Evolutionary conservation across 2,888 invertebrate species (phyloP).

Genomic region (Noctua janthina): DNA sequence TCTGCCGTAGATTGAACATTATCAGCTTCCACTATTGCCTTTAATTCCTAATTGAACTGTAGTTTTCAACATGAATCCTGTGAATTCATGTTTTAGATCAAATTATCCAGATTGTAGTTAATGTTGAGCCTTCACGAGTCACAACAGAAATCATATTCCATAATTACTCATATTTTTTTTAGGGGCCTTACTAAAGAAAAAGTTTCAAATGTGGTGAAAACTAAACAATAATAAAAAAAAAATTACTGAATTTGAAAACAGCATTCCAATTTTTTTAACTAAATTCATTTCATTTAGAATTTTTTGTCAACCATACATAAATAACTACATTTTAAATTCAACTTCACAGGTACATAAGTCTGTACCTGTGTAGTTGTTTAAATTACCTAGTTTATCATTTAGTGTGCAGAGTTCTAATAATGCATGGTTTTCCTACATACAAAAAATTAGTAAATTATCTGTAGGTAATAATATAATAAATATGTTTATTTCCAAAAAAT

Average conservation of each 20-base stretch:
- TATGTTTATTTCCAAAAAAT: no score
- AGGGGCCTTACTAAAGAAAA: no score
- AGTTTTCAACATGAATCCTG: background rate
- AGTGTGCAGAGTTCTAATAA: background rate
- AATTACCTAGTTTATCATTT: no score
- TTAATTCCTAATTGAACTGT: background rate
- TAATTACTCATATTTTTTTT: no score
- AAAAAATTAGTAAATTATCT: background rate
- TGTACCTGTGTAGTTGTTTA: no score
- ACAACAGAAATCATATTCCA: no score
- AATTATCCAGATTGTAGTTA: background rate
- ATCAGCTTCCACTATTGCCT: background rate
- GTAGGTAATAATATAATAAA: background rate
- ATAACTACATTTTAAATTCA: no score
- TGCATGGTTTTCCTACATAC: background rate
- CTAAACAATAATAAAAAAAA: no score
- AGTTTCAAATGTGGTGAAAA: no score
- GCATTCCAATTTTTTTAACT: background rate
- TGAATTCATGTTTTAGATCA: background rate
- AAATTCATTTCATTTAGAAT: background rate
- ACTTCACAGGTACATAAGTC: no score
- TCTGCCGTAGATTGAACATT: background rate
- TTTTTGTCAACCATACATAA: background rate
- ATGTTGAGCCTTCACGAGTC: no score
- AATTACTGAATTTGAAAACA: background rate